Conservation (phyloP, 2,888 invertebrate genomes). For the Molanna angustata region DNA sequence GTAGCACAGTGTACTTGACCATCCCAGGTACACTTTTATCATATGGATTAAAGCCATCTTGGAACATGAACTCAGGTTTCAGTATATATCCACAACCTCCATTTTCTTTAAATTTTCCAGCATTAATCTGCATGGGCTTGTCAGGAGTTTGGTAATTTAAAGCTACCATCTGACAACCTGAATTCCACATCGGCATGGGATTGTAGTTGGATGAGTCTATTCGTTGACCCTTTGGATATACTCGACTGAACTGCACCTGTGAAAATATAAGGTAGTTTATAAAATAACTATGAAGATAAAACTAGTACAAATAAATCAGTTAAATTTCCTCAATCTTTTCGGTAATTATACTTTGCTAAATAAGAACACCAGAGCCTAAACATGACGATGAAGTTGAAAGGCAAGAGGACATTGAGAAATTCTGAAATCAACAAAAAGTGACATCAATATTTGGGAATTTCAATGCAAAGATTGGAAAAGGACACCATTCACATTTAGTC, state of each 20-base stretch:
- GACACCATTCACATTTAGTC: too few relatives aligned
- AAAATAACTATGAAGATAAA: too few relatives aligned
- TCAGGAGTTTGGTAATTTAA: conserved; percentile 97
- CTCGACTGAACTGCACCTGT: conserved; percentile 87
- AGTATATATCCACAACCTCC: conserved; percentile 91
- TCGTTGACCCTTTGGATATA: conserved; percentile 93
- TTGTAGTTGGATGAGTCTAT: conserved; percentile 97
- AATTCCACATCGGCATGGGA: conserved; percentile 93
- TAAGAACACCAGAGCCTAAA: too few relatives aligned
- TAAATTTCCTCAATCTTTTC: too few relatives aligned
- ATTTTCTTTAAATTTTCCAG: conserved; percentile 89
- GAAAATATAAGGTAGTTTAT: too few relatives aligned
- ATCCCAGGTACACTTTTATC: conserved; percentile 61
- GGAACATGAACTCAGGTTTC: conserved; percentile 86
- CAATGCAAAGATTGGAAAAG: too few relatives aligned
- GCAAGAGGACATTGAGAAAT: too few relatives aligned
- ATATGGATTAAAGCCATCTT: conserved; percentile 75
- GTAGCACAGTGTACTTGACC: conserved; percentile 60
- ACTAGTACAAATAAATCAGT: too few relatives aligned
- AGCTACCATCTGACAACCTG: conserved; percentile 96
- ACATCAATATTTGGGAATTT: too few relatives aligned
- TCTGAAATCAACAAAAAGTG: too few relatives aligned
- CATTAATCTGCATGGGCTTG: conserved; percentile 94
- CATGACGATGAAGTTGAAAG: too few relatives aligned
- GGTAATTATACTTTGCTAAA: too few relatives aligned